Evolutionary conservation across 2,113 vertebrate genomes (phyloP), one percentile per base, ranked within the genome.

Genomic region (Ploceus nigricollis): DNA sequence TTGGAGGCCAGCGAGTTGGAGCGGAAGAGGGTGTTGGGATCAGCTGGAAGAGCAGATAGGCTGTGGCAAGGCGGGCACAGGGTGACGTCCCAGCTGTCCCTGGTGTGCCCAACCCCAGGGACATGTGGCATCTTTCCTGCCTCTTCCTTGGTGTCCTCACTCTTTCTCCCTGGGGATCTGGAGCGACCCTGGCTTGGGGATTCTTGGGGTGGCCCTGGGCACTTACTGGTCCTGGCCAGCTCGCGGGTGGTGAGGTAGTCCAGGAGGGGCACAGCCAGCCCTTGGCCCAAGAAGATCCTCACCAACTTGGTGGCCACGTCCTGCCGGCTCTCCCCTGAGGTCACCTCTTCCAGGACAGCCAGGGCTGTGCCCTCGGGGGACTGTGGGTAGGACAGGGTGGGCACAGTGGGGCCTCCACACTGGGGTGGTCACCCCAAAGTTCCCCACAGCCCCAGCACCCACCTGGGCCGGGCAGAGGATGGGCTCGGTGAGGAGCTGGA

Each of bases 1-100:
- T 99, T 99, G 85, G 99, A 99, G 25, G 99, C 98, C 96, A 99
- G 96, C 0, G 99, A 99, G 97, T 99, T 99, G 54, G 99, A 99
- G 64, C 98, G 98, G 96, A 99, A 99, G 68, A 99, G 97, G n/a
- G 98, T 99, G 96, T 99, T 99, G 96, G 99, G 99, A 94, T 99
- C 98, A 16, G 96, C 99, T 99, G 95, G 58, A 78, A 95, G 75
- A 73, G 93, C 22, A 3, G 42, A 69, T n/a, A 92, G 58, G 84
- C 51, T 7, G 1, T 63, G 61, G 75, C 8, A 10, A 60, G 31
- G 44, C 0, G 8, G 30, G 57, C 47, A 54, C 1, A 3, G 39
- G 31, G 57, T 0, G 6, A 44, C 3, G 0, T 3, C 30, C 75
- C 65, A 50, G 53, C n/a, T 2, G 3, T 25, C 48, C 22, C 17